Percentiles rank a stretch among this genome's conserved stretches.
These are phyloP conservation scores for Acanthococcus lagerstroemiae DNA, from an alignment of 2,888 invertebrate genomes.

Conservation along the genomic window DNA sequence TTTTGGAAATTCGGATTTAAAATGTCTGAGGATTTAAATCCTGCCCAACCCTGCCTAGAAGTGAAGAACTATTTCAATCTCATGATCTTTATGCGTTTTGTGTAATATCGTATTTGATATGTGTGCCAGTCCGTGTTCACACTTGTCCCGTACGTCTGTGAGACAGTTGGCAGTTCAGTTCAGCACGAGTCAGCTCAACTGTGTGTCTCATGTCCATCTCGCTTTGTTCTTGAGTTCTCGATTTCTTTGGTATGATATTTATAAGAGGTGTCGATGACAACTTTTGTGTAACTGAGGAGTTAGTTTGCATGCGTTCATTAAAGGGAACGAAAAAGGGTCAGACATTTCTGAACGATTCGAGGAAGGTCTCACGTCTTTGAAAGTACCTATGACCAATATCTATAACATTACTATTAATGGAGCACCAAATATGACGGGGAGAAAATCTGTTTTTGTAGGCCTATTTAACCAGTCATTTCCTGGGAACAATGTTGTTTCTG, in stretches of 20 bases:
- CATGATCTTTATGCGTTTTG: no score
- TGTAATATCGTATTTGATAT: no score
- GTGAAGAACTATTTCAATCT: no score
- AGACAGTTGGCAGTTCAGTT: no score
- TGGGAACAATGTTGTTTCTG: conserved; percentile 35
- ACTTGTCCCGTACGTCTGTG: no score
- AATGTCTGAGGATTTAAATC: no score
- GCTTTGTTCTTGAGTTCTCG: no score
- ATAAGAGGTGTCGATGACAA: conserved; percentile 24
- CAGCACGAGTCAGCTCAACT: no score
- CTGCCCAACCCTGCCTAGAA: no score
- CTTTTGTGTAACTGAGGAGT: conserved; percentile 23
- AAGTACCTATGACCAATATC: conserved; percentile 18
- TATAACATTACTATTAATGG: conserved; percentile 33
- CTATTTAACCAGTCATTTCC: conserved; percentile 33
- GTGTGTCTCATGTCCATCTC: not conserved
- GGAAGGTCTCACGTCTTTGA: conserved; percentile 19
- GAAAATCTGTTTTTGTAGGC: conserved; percentile 32
- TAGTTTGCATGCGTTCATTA: conserved; percentile 10
- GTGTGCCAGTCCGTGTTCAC: no score
- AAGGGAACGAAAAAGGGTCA: conserved; percentile 1
- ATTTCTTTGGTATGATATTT: no score
- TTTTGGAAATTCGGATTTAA: no score
- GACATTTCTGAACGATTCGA: not conserved
- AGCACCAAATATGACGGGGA: conserved; percentile 34